Percentiles rank a stretch among this genome's conserved stretches.
These are phyloP conservation scores for Notocelia uddmanniana DNA, from an alignment of 2,888 invertebrate species.

Conservation along the genomic window DNA sequence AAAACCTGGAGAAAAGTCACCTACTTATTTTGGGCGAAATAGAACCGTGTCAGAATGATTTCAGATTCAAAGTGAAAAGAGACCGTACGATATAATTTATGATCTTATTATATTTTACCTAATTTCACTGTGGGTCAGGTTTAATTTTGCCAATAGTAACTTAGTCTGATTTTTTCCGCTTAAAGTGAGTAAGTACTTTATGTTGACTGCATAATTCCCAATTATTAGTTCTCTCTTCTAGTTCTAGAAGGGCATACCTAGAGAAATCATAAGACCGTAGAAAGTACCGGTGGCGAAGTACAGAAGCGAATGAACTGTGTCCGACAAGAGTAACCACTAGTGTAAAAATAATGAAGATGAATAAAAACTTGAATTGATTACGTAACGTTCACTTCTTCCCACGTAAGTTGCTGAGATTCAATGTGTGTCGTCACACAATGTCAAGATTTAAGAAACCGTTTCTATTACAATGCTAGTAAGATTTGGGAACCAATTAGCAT, in stretches of 20 bases:
- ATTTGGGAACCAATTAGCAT: neutral
- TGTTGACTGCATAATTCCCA: too few species aligned
- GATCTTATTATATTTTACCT: too few species aligned
- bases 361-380: conserved; percentile 10
- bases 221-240: too few species aligned
- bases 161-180: too few species aligned
- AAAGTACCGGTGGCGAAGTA: neutral
- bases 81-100: too few species aligned
- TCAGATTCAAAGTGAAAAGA: too few species aligned
- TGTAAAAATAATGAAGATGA: neutral
- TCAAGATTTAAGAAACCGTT: conserved; percentile 1
- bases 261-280: conserved; percentile 1
- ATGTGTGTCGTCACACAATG: conserved; percentile 7
- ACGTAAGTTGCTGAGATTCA: neutral
- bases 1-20: too few species aligned
- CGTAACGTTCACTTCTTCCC: conserved; percentile 11
- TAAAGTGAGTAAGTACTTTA: too few species aligned
- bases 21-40: too few species aligned
- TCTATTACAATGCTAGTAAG: neutral
- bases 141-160: too few species aligned
- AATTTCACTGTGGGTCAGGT: too few species aligned
- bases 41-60: too few species aligned
- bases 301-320: neutral
- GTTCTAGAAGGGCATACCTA: neutral
- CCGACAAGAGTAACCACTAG: neutral